phyloP scores from a whole-genome alignment of 1,140 invertebrate species.

The Dolichoris vasculosae region DNA sequence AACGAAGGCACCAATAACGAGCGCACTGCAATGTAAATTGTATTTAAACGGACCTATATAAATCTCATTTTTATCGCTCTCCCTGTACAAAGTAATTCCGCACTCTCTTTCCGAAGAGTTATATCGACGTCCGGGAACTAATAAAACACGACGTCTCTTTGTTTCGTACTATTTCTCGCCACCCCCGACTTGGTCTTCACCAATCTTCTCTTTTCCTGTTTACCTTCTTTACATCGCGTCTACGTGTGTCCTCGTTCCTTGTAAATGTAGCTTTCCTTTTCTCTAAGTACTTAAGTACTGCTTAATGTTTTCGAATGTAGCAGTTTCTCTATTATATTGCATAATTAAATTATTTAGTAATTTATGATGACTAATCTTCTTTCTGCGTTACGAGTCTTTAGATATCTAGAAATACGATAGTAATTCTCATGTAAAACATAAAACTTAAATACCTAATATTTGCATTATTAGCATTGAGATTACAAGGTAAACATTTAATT shows the following conservation, averaged over 20 bases:
- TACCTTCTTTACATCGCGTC: not conserved
- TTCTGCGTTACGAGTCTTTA: no score
- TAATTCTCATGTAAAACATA: no score
- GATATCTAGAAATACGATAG: not conserved
- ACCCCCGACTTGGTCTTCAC: slow-evolving; percentile 19
- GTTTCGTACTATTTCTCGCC: slow-evolving; percentile 22
- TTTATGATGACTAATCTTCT: not conserved
- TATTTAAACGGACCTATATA: slow-evolving; percentile 41
- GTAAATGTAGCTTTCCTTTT: not conserved
- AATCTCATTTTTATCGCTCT: slow-evolving; percentile 49
- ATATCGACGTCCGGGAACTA: slow-evolving; percentile 37
- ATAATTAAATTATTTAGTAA: slow-evolving; percentile 11
- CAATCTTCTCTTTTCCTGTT: slow-evolving; percentile 1
- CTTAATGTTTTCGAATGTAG: slow-evolving; percentile 8
- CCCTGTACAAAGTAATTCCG: slow-evolving; percentile 40
- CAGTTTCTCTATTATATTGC: not conserved
- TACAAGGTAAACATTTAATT: no score
- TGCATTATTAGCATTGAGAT: no score
- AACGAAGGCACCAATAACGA: slow-evolving; percentile 6
- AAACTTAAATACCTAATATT: no score
- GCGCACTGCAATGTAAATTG: slow-evolving; percentile 30
- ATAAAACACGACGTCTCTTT: slow-evolving; percentile 40
- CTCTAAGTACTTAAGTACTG: slow-evolving; percentile 26
- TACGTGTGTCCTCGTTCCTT: not conserved
- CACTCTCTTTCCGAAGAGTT: slow-evolving; percentile 35